These are phyloP conservation scores for Orthosia cruda DNA, from an alignment of 2,888 invertebrate genomes.

Conservation along the genomic window DNA sequence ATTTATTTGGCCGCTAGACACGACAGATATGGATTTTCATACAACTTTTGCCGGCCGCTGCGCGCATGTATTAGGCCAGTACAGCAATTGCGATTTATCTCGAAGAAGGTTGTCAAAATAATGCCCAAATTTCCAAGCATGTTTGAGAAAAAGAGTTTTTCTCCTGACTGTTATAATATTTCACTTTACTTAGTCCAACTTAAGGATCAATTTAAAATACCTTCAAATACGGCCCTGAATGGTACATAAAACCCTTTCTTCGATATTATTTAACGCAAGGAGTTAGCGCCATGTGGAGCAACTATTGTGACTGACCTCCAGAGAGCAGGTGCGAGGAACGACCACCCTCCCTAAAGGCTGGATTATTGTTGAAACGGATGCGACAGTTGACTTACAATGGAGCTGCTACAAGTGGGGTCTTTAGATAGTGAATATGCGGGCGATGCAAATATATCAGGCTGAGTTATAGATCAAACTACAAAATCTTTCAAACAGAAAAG, in stretches of 20 bases:
- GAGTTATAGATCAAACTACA: neutral
- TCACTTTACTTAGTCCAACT: neutral
- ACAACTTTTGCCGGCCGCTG: too few relatives aligned
- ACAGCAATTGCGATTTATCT: too few relatives aligned
- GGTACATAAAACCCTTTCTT: conserved; percentile 5
- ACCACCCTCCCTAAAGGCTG: conserved; percentile 45
- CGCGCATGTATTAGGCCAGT: too few relatives aligned
- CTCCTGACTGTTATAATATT: too few relatives aligned
- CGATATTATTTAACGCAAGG: conserved; percentile 44
- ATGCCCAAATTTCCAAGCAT: too few relatives aligned
- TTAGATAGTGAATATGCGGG: conserved; percentile 1
- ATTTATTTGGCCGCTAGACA: too few relatives aligned
- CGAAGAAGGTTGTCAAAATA: too few relatives aligned
- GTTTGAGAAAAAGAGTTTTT: too few relatives aligned
- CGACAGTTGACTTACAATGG: conserved; percentile 53
- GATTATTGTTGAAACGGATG: conserved; percentile 52
- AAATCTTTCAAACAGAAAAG: too few relatives aligned
- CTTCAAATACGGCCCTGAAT: neutral
- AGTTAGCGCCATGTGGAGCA: conserved; percentile 45
- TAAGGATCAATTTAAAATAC: neutral
- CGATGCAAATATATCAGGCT: neutral
- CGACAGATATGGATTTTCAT: too few relatives aligned
- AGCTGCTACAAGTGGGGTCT: conserved; percentile 5
- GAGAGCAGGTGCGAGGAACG: conserved; percentile 61
- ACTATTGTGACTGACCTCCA: conserved; percentile 53